phyloP scores from a whole-genome alignment of 2,888 invertebrate genomes.

The Coremacera marginata region DNA sequence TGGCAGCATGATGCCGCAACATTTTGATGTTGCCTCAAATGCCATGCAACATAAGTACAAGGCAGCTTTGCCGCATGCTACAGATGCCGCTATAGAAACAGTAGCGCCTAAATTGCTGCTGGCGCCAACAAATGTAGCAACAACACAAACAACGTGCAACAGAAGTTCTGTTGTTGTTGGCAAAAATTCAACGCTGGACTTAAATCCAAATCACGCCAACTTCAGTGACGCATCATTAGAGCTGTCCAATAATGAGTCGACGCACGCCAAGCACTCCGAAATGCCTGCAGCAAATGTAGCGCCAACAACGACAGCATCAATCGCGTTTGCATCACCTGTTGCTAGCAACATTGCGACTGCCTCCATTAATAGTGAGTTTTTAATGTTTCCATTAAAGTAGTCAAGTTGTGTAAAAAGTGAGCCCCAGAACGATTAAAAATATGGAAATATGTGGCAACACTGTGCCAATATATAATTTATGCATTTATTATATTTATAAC shows the following conservation, averaged over 20 bases:
- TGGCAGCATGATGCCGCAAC: constrained; percentile 49
- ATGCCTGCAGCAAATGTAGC: constrained; percentile 45
- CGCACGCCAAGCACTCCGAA: constrained; percentile 53
- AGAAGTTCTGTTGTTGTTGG: constrained; percentile 37
- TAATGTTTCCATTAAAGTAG: constrained; percentile 21
- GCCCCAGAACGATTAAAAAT: background rate
- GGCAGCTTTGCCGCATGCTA: constrained; percentile 40
- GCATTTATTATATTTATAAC: background rate
- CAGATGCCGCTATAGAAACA: constrained; percentile 36
- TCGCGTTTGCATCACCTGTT: background rate
- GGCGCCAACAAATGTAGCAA: constrained; percentile 40
- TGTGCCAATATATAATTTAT: background rate
- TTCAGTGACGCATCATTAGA: constrained; percentile 61
- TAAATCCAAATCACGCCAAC: constrained; percentile 42
- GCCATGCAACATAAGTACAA: constrained; percentile 42
- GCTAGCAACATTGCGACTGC: background rate
- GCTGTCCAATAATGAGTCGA: constrained; percentile 59
- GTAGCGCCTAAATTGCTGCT: constrained; percentile 38
- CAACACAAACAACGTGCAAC: constrained; percentile 41
- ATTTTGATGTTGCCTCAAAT: constrained; percentile 7
- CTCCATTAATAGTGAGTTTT: constrained; percentile 26
- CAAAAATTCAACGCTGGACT: constrained; percentile 44
- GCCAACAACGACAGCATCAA: constrained; percentile 41
- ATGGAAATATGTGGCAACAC: background rate
- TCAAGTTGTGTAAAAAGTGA: background rate